These are phyloP conservation scores for Uromys caudimaculatus DNA, from an alignment of 2,797 vertebrate species.

Conservation along the genomic window DNA sequence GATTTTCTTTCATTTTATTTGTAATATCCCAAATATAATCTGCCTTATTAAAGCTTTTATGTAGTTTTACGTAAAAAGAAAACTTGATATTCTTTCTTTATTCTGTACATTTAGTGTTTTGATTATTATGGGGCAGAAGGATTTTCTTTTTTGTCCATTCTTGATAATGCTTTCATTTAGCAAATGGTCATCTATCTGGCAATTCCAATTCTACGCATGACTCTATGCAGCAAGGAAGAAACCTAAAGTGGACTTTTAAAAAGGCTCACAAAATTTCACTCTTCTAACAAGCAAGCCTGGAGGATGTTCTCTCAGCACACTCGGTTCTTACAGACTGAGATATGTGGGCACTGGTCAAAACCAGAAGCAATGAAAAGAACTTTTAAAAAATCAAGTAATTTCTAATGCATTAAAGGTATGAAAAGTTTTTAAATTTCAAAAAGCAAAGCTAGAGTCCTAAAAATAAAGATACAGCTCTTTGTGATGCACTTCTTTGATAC, in stretches of 20 bases:
- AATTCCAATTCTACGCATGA: constrained; percentile 7
- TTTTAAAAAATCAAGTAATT: not conserved
- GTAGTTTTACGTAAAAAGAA: not conserved
- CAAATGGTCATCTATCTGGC: not conserved
- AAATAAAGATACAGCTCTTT: not conserved
- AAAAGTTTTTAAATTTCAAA: not conserved
- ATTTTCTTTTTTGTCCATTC: not conserved
- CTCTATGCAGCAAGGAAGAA: not conserved
- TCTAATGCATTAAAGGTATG: not conserved
- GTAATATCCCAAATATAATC: not conserved
- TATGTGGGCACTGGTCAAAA: not conserved
- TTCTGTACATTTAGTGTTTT: not conserved
- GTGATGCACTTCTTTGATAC: not conserved
- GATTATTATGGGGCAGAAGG: not conserved
- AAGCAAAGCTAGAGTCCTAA: not conserved
- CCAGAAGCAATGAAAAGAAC: not conserved
- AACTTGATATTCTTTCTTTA: not conserved
- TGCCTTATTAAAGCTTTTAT: constrained; percentile 8
- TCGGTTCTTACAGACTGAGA: not conserved
- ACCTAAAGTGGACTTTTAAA: not conserved
- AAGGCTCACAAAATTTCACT: not conserved
- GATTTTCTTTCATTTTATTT: not conserved
- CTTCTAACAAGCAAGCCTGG: not conserved
- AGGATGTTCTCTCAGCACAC: not conserved
- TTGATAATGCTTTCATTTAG: not conserved